These are phyloP conservation scores for Hoplostethus atlanticus DNA, from an alignment of 2,797 vertebrate species.

Conservation along the genomic window DNA sequence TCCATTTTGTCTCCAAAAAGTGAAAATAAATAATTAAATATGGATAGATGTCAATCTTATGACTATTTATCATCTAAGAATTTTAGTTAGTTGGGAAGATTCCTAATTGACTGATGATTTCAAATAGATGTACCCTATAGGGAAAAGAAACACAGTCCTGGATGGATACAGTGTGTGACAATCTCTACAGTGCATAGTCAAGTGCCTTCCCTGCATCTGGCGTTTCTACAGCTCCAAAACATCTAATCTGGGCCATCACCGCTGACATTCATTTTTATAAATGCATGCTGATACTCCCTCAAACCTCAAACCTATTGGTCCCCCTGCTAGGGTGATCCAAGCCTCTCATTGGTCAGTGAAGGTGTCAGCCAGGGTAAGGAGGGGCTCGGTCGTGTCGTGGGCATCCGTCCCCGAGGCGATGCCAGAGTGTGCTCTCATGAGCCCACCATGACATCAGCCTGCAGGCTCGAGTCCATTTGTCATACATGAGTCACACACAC, in stretches of 20 bases:
- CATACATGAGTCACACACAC: slow-evolving; percentile 70
- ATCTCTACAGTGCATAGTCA: slow-evolving; percentile 25
- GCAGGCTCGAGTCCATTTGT: slow-evolving; percentile 51
- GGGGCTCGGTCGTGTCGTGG: slow-evolving; percentile 51
- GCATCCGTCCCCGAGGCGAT: slow-evolving; percentile 34
- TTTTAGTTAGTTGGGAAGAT: no score
- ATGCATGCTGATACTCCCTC: slow-evolving; percentile 53
- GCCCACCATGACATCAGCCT: slow-evolving; percentile 55
- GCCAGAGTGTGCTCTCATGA: slow-evolving; percentile 57
- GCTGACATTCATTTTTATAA: slow-evolving; percentile 67
- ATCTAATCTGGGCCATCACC: slow-evolving; percentile 63
- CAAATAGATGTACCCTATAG: no score
- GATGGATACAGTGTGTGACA: slow-evolving; percentile 7
- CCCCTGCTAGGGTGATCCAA: neutral
- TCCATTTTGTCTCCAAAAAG: no score
- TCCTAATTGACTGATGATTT: no score
- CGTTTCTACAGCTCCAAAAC: slow-evolving; percentile 57
- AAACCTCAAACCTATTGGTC: slow-evolving; percentile 57
- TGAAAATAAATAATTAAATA: no score
- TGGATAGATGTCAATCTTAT: no score
- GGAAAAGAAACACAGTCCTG: no score
- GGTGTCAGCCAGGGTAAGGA: slow-evolving; percentile 23
- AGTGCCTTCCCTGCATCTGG: slow-evolving; percentile 43
- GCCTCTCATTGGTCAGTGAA: slow-evolving; percentile 41
- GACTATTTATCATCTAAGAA: no score